phyloP scores from a whole-genome alignment of 2,113 vertebrate genomes.

The Echinops telfairi region DNA sequence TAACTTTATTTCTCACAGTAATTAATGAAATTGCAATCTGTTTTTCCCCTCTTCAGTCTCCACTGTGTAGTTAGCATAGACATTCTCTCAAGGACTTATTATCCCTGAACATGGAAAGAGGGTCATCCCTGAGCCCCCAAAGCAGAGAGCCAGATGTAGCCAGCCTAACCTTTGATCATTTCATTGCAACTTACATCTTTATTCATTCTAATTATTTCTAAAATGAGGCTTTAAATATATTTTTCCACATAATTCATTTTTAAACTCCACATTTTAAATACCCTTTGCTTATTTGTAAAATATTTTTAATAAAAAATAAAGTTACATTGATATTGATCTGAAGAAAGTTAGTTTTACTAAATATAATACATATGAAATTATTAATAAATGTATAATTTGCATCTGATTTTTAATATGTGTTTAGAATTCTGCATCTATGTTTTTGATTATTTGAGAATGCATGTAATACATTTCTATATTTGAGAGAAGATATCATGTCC shows the following conservation, averaged over 20 bases:
- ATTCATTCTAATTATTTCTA: slow-evolving; percentile 74
- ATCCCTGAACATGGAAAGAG: slow-evolving; percentile 64
- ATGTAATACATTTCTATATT: no score
- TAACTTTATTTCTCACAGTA: slow-evolving; percentile 76
- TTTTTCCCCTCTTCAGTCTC: slow-evolving; percentile 26
- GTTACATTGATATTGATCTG: not conserved
- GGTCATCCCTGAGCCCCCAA: slow-evolving; percentile 40
- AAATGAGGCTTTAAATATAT: slow-evolving; percentile 49
- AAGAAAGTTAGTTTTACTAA: not conserved
- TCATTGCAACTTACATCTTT: slow-evolving; percentile 72
- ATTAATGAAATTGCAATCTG: slow-evolving; percentile 71
- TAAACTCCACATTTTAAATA: not conserved
- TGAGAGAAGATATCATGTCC: no score
- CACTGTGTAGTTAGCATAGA: slow-evolving; percentile 62
- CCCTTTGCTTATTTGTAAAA: slow-evolving; percentile 16
- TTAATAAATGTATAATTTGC: no score
- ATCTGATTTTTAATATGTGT: no score
- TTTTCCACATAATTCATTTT: slow-evolving; percentile 54
- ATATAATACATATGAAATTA: not conserved
- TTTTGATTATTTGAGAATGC: no score
- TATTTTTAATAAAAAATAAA: slow-evolving; percentile 25
- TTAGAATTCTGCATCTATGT: no score
- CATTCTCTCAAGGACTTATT: slow-evolving; percentile 73
- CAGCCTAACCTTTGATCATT: slow-evolving; percentile 68
- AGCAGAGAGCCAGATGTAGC: slow-evolving; percentile 49